Evolutionary conservation across 2,113 vertebrate species (phyloP).

Genomic region (Chloropsis hardwickii): DNA sequence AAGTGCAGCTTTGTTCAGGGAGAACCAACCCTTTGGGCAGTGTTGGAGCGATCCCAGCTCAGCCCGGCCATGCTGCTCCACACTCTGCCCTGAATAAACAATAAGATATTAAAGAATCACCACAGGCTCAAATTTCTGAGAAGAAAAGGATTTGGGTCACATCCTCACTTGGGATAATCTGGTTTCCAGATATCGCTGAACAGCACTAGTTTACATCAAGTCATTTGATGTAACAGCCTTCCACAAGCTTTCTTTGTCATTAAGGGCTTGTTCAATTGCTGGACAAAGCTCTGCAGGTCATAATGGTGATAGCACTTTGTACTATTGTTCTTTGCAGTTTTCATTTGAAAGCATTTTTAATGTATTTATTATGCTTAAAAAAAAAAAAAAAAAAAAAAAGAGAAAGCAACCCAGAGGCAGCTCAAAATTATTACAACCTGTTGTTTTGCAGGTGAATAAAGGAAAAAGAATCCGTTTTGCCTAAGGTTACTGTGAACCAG

Average conservation of each 20-base stretch:
- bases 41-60: neutral
- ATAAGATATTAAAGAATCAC: neutral
- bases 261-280: neutral
- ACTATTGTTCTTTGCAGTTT: neutral
- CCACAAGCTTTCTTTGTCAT: neutral
- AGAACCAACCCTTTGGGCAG: fast-evolving
- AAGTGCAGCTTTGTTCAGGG: neutral
- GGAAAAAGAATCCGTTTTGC: neutral
- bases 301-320: neutral
- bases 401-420: neutral
- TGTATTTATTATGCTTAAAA: neutral
- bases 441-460: constrained; percentile 14
- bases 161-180: neutral
- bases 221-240: neutral
- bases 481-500: neutral
- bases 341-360: neutral
- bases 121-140: neutral
- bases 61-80: fast-evolving
- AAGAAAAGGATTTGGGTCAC: neutral
- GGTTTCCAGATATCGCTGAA: neutral
- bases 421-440: neutral
- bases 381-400: neutral
- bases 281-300: neutral
- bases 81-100: neutral
- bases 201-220: neutral